Percentiles rank a stretch among this genome's conserved stretches.
These are phyloP conservation scores for Calyptommatus sinebrachiatus DNA, from an alignment of 2,113 vertebrate species.

Conservation along the genomic window DNA sequence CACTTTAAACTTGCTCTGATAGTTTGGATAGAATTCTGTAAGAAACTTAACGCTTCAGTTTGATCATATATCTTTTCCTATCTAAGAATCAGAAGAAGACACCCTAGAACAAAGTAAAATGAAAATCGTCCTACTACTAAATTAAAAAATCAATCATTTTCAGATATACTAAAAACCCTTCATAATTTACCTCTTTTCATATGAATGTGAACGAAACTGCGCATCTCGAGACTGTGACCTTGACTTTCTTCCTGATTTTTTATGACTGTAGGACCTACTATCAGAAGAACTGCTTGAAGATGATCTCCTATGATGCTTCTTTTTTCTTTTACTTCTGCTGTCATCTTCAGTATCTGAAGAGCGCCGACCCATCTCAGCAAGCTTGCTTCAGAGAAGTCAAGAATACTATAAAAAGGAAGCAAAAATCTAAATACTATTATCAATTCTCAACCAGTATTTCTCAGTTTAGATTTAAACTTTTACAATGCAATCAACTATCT, in stretches of 20 bases:
- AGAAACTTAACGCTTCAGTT: no score
- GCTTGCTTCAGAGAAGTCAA: slow-evolving; percentile 26
- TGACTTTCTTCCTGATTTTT: slow-evolving; percentile 80
- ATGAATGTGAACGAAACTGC: slow-evolving; percentile 76
- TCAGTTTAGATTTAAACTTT: neutral
- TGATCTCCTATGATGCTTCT: slow-evolving; percentile 83
- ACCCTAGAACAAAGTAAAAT: no score
- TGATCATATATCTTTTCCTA: no score
- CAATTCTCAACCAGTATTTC: neutral
- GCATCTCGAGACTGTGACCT: slow-evolving; percentile 77
- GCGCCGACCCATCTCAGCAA: slow-evolving; percentile 82
- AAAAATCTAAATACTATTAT: neutral
- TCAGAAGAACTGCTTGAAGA: slow-evolving; percentile 89
- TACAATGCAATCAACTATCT: neutral
- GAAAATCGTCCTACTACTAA: neutral
- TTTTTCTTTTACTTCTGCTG: slow-evolving; percentile 81
- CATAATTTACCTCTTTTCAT: slow-evolving; percentile 74
- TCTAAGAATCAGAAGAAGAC: no score
- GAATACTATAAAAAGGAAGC: slow-evolving; percentile 15
- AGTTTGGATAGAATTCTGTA: no score
- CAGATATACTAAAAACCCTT: neutral
- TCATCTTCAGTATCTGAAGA: slow-evolving; percentile 93
- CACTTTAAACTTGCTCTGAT: no score
- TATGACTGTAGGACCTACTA: slow-evolving; percentile 79
- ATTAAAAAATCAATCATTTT: neutral